phyloP scores from a whole-genome alignment of 2,113 vertebrate species.

The Meriones unguiculatus region DNA sequence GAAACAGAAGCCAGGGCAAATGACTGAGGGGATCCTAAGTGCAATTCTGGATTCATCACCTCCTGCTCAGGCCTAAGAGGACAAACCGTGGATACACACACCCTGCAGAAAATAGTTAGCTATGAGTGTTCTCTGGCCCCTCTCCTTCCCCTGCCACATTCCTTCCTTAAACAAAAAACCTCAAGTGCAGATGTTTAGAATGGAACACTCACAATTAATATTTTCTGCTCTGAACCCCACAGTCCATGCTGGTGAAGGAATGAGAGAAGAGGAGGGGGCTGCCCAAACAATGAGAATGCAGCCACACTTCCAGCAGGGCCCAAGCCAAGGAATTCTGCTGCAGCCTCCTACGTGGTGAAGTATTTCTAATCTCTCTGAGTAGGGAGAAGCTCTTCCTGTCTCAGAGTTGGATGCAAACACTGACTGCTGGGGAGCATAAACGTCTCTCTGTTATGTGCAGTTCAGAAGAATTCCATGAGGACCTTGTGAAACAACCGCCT shows the following conservation, averaged over 20 bases:
- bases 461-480: slow-evolving; percentile 68
- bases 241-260: background rate
- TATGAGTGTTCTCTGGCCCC: background rate
- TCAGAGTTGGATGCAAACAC: slow-evolving; percentile 53
- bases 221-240: slow-evolving; percentile 11
- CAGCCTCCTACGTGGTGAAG: slow-evolving; percentile 74
- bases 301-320: slow-evolving; percentile 16
- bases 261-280: too few species aligned
- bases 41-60: background rate
- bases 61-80: background rate
- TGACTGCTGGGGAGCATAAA: slow-evolving; percentile 65
- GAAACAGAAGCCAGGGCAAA: background rate
- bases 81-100: background rate
- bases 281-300: slow-evolving; percentile 38
- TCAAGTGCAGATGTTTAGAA: slow-evolving; percentile 70
- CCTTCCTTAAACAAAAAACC: slow-evolving; percentile 49
- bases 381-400: slow-evolving; percentile 64
- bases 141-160: slow-evolving; percentile 13
- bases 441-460: slow-evolving; percentile 74
- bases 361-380: slow-evolving; percentile 74
- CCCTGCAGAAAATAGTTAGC: slow-evolving; percentile 49
- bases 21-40: background rate
- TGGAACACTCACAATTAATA: slow-evolving; percentile 48
- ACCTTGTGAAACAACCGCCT: slow-evolving; percentile 43
- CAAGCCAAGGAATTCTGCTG: slow-evolving; percentile 63